A percentile compares a stretch with the other conserved stretches of the same genome.
These are phyloP conservation scores for Trigoniulus corallinus DNA, from an alignment of 1,140 invertebrate species.

Conservation along the genomic window DNA sequence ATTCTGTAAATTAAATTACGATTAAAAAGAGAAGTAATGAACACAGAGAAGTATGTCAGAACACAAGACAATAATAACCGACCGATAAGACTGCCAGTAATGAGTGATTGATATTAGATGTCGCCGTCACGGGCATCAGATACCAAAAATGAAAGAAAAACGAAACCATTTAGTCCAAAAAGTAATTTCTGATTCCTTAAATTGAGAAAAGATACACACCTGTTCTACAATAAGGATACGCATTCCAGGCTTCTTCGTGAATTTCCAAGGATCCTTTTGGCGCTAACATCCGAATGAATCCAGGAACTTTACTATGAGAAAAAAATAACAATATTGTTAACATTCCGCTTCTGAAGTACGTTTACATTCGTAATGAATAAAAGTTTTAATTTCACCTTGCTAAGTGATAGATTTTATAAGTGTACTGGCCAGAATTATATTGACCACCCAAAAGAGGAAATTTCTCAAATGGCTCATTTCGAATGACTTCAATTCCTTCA, in stretches of 20 bases:
- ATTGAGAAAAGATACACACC: slow-evolving; percentile 28
- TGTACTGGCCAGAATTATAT: slow-evolving; percentile 93
- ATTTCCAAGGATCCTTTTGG: slow-evolving; percentile 94
- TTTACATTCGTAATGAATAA: too few relatives aligned
- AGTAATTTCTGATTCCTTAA: not conserved
- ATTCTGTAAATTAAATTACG: slow-evolving; percentile 43
- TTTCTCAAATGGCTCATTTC: slow-evolving; percentile 87
- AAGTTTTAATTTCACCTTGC: slow-evolving; percentile 40
- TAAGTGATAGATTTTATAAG: slow-evolving; percentile 99
- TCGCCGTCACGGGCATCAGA: not conserved
- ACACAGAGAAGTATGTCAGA: not conserved
- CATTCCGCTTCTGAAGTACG: too few relatives aligned
- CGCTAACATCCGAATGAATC: slow-evolving; percentile 77
- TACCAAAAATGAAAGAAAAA: not conserved
- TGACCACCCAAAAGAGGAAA: slow-evolving; percentile 72
- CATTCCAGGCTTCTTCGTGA: slow-evolving; percentile 99
- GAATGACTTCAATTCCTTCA: slow-evolving; percentile 95
- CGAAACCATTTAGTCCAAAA: too few relatives aligned
- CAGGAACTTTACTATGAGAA: slow-evolving; percentile 56
- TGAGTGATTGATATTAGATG: too few relatives aligned
- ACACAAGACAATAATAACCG: too few relatives aligned
- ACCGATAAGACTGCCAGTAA: too few relatives aligned
- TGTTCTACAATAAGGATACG: slow-evolving; percentile 98
- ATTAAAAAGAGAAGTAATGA: not conserved
- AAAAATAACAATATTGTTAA: too few relatives aligned